Base-by-base conservation (phyloP, 2,888 invertebrate species). In the Philhelius pedissequus region DNA sequence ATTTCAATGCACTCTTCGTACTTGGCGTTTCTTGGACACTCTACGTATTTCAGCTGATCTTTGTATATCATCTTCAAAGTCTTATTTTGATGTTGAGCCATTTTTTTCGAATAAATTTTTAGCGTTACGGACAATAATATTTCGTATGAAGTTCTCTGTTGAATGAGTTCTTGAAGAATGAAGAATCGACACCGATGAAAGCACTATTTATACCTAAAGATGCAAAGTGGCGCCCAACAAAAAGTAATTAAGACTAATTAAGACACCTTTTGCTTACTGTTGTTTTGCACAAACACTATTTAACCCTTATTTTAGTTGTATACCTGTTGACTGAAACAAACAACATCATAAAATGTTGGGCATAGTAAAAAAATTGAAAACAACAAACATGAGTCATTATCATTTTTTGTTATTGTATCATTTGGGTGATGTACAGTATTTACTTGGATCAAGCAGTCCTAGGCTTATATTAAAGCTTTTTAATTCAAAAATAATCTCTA, bases 1-100 rank as follows among this genome's bases (percentile, higher is more conserved):
- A 86, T 87, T n/a, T 75, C 86, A 4, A 90, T 86, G 15, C 90
- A 86, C 20, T 89, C 87, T 3, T 88, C 87, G 56, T 86, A 86
- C 8, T 35, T 82, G 5, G 76, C 60, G 2, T 70, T 50, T 0
- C 20, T 48, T 1, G 78, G 48, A 8, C 54, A 77, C 9, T 76
- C 38, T 13, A 87, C 66, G 18, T 70, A 60, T 50, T 84, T 78
- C 70, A 86, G 38, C 18, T 52, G 43, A 15, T 80, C 86, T 1
- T 75, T 56, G 69, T 74, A 82, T 50, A 74, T 60, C 52, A 86
- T 60, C n/a, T 74, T 74, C 0, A 86, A 45, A 3, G 50, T 74
- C 9, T 69, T 82, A 25, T 25, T 62, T 43, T 52, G 32, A 30
- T 50, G 3, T 60, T 66, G 35, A 48, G 20, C 15, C 77, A 80